A percentile compares a stretch with the other conserved stretches of the same genome.
phyloP scores from a whole-genome alignment of 2,113 vertebrate species.

The Microcebus murinus region DNA sequence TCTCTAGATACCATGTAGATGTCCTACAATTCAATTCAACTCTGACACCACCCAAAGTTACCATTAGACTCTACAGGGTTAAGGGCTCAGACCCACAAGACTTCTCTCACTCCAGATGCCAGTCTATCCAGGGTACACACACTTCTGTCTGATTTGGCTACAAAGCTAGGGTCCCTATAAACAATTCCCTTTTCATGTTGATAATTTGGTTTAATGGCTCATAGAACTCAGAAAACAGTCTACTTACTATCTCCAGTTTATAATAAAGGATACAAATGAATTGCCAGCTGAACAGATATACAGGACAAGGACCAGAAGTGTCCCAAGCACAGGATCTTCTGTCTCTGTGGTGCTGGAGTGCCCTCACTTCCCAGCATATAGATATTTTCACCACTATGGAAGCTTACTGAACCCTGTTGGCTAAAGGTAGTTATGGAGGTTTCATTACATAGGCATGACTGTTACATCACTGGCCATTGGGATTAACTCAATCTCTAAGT shows the following conservation, averaged over 20 bases:
- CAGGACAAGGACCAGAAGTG: neutral
- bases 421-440: neutral
- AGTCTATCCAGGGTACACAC: neutral
- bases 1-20: neutral
- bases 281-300: neutral
- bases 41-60: neutral
- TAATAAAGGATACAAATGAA: neutral
- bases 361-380: neutral
- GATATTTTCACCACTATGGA: neutral
- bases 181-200: neutral
- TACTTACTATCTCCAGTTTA: neutral
- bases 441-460: neutral
- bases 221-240: neutral
- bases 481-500: neutral
- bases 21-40: neutral
- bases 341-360: neutral
- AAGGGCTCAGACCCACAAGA: neutral
- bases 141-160: neutral
- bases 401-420: fast-evolving
- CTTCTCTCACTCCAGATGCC: neutral
- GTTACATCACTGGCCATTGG: neutral
- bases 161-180: neutral
- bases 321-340: neutral
- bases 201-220: neutral
- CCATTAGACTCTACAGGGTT: neutral